These are phyloP conservation scores for Ceratothoa steindachneri DNA, from an alignment of 2,888 invertebrate genomes.

Conservation along the genomic window DNA sequence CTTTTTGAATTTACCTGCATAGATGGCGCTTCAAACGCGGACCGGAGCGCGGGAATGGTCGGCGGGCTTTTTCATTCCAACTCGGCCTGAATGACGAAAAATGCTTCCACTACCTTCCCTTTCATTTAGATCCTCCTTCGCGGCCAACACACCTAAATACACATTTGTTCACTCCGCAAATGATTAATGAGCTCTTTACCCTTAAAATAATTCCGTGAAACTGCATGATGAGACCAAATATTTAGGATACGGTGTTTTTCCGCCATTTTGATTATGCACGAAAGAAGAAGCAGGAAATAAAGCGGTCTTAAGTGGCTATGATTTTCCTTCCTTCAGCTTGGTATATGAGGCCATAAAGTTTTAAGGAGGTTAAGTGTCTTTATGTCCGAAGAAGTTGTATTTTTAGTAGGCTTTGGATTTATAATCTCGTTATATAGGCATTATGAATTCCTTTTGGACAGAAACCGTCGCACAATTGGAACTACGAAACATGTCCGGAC, in stretches of 20 bases:
- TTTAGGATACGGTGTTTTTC: not conserved
- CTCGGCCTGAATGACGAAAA: not conserved
- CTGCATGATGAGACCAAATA: too few relatives aligned
- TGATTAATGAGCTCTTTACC: too few relatives aligned
- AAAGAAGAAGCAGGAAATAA: not conserved
- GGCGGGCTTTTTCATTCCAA: not conserved
- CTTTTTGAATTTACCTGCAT: constrained; percentile 6
- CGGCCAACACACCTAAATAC: too few relatives aligned
- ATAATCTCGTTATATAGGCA: not conserved
- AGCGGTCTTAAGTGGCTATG: constrained; percentile 4
- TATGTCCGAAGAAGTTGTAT: not conserved
- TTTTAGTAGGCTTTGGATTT: constrained; percentile 7
- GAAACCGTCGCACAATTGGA: not conserved
- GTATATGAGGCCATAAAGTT: not conserved
- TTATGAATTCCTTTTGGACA: not conserved
- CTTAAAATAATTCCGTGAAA: too few relatives aligned
- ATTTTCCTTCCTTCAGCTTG: not conserved
- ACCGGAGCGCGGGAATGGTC: not conserved
- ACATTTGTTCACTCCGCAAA: too few relatives aligned
- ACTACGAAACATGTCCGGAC: not conserved
- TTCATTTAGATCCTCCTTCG: too few relatives aligned
- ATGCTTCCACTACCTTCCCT: not conserved
- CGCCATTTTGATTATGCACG: not conserved
- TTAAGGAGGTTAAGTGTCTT: not conserved
- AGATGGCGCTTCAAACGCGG: not conserved